Evolutionary conservation across 2,797 vertebrate genomes (phyloP), one percentile per base, ranked within the genome.

Genomic region (Aselliscus stoliczkanus): DNA sequence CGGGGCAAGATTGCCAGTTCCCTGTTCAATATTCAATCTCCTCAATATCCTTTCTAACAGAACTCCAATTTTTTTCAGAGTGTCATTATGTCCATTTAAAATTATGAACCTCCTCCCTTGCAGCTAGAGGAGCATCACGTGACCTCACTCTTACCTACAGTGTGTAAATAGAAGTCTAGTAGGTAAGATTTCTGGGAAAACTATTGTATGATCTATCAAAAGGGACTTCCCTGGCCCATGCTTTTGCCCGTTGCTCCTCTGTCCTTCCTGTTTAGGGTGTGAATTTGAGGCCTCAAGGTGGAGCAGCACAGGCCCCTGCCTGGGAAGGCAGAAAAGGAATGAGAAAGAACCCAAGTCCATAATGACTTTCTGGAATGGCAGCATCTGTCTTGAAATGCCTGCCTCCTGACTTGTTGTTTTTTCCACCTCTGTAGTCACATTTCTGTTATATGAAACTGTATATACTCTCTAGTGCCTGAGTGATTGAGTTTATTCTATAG

Each of bases 111-210:
- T 54, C 70, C 15, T 79, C 39, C 20, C 73, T 80, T 56, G 29
- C 37, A 91, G n/a, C 42, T 34, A n/a, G 56, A 82, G 7, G 34
- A 10, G 2, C 11, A 37, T 31, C 27, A 2, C 0, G 1, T 77
- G 50, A 93, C 25, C 31, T 27, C 29, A 15, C 13, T 44, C 37
- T 52, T 10, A 50, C 23, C 34, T 50, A 34, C 52, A 13, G 7
- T 0, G 2, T 17, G 4, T 25, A 47, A 39, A 3, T 0, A 20
- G 42, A 50, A 3, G 15, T 12, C 37, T 34, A 23, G 14, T 3
- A 31, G 85, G 12, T 9, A 7, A 79, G 65, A 8, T 88, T 87
- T 76, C 58, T 76, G 20, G 39, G 20, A 89, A 88, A 89, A 34
- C 27, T 31, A 31, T 1, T 56, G 52, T 8, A 25, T 44, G 37